Percentiles rank a stretch among this genome's conserved stretches.
phyloP scores from a whole-genome alignment of 1,140 invertebrate species.

The Scylla paramamosain region DNA sequence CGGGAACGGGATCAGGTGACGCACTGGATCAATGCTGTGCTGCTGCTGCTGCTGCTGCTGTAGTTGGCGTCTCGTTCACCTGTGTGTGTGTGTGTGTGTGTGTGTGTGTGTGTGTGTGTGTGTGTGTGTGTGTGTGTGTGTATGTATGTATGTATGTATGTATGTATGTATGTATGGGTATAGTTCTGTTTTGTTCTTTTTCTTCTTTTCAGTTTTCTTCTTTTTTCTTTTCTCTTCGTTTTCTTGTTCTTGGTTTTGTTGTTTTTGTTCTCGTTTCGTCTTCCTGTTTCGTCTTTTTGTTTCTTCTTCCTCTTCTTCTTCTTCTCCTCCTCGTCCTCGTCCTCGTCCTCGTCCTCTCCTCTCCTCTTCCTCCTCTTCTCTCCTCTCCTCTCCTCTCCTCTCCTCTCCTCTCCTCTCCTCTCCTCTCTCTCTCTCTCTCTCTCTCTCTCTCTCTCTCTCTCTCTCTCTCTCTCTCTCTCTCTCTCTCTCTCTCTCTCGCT shows the following conservation, averaged over 20 bases:
- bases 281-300: not conserved
- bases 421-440: slow-evolving; percentile 17
- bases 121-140: not conserved
- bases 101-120: not conserved
- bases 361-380: not conserved
- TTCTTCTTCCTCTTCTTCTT: not conserved
- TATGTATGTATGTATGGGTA: not conserved
- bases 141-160: not conserved
- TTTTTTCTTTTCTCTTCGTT: not conserved
- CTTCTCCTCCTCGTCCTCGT: not conserved
- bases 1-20: slow-evolving; percentile 4
- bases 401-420: not conserved
- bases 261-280: not conserved
- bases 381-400: not conserved
- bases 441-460: slow-evolving; percentile 4
- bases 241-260: not conserved
- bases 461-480: too few species aligned
- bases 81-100: slow-evolving; percentile 33
- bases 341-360: not conserved
- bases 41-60: not conserved
- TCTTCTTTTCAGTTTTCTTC: not conserved
- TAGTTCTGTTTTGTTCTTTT: not conserved
- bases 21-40: slow-evolving; percentile 11
- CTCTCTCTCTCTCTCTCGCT: too few species aligned
- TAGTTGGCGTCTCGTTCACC: not conserved